Conservation (phyloP, 2,888 invertebrate genomes). For the Trichacis sp. region DNA sequence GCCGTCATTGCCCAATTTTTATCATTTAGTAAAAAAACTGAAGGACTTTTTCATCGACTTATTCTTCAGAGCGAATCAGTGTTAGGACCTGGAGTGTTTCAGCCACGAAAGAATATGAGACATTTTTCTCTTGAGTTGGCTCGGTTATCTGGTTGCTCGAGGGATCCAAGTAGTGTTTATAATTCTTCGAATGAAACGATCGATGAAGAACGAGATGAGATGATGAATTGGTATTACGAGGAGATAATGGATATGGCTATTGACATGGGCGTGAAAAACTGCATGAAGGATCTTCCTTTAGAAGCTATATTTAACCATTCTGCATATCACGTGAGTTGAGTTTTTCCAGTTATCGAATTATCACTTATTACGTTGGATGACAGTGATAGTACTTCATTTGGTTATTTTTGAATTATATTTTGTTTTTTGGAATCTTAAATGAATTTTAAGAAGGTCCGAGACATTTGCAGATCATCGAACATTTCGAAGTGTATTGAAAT, state of each 20-base stretch:
- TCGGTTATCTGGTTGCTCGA: conserved; percentile 42
- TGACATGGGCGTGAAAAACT: conserved; percentile 38
- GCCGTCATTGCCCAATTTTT: conserved; percentile 50
- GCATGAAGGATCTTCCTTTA: conserved; percentile 43
- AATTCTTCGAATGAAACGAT: background rate
- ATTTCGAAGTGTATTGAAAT: too few relatives aligned
- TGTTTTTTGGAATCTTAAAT: too few relatives aligned
- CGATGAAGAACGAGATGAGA: background rate
- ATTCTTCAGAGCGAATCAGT: conserved; percentile 56
- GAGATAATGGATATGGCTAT: conserved; percentile 10
- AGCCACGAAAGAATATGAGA: conserved; percentile 39
- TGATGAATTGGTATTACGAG: conserved; percentile 1
- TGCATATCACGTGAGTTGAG: conserved; percentile 17
- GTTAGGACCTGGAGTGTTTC: conserved; percentile 40
- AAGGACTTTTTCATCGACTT: conserved; percentile 57
- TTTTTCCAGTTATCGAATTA: too few relatives aligned
- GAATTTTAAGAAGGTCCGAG: too few relatives aligned
- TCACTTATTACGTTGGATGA: too few relatives aligned
- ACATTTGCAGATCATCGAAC: too few relatives aligned
- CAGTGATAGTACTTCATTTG: too few relatives aligned
- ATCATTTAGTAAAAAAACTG: conserved; percentile 52
- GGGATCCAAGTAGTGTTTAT: background rate
- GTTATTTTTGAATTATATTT: too few relatives aligned
- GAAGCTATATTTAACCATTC: conserved; percentile 8
- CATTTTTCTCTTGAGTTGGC: conserved; percentile 48